These are phyloP conservation scores for Gallinago jamesoni DNA, from an alignment of 2,113 vertebrate genomes.

Conservation along the genomic window DNA sequence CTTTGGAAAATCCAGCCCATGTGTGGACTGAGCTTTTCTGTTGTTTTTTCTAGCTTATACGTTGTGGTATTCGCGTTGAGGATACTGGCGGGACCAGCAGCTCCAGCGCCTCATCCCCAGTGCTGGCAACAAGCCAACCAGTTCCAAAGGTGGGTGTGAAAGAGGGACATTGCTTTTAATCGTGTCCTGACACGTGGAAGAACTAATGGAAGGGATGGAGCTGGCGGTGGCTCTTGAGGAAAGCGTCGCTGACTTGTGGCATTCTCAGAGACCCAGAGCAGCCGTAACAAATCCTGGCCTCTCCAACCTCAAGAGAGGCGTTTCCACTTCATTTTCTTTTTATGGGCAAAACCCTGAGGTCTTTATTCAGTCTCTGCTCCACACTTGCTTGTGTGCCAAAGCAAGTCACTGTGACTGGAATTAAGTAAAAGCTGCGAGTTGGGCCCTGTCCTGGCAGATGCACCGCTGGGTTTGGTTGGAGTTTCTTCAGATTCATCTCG, in stretches of 20 bases:
- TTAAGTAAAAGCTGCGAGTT: neutral
- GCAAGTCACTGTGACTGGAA: neutral
- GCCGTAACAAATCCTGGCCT: neutral
- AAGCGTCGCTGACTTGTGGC: rapidly evolving
- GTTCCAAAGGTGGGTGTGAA: neutral
- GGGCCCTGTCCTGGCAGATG: neutral
- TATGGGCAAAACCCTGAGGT: neutral
- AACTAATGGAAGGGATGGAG: neutral
- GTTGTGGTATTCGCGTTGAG: rapidly evolving
- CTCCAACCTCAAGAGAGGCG: neutral
- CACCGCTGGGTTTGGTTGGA: neutral
- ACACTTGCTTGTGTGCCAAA: neutral
- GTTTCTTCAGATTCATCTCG: neutral
- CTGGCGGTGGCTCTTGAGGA: neutral
- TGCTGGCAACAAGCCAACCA: rapidly evolving
- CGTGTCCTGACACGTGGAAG: neutral
- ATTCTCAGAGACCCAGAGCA: neutral
- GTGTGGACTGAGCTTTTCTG: neutral
- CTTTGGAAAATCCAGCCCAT: neutral
- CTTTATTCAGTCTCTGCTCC: neutral
- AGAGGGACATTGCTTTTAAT: neutral
- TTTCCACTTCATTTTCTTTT: neutral
- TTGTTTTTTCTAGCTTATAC: neutral
- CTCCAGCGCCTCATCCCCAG: neutral
- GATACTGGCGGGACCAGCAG: neutral